A percentile compares a stretch with the other conserved stretches of the same genome.
Conservation (phyloP, 2,888 invertebrate species). For the Cryptosula pallasiana region DNA sequence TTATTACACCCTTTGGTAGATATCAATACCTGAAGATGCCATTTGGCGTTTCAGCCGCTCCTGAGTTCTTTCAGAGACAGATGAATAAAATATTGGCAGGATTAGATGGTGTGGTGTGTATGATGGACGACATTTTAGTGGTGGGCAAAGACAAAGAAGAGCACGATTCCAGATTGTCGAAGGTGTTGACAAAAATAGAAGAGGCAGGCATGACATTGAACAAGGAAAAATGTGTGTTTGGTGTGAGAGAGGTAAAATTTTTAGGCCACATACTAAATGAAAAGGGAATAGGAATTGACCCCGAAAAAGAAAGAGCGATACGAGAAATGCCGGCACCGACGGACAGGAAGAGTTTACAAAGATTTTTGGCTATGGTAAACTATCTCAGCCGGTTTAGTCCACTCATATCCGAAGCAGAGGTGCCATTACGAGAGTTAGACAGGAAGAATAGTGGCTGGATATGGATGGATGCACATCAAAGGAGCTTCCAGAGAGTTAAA, state of each 20-base stretch:
- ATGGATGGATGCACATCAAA: slow-evolving; percentile 30
- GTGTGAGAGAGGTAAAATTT: background rate
- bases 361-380: background rate
- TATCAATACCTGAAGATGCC: background rate
- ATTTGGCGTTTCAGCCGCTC: slow-evolving; percentile 7
- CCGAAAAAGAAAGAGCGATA: background rate
- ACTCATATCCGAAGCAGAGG: background rate
- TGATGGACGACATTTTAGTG: slow-evolving; percentile 16
- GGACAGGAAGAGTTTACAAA: background rate
- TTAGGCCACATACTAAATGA: background rate
- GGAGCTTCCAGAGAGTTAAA: slow-evolving; percentile 30
- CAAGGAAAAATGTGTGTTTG: background rate
- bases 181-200: background rate
- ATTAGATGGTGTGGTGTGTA: background rate
- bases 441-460: slow-evolving; percentile 22
- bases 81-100: slow-evolving; percentile 13
- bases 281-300: background rate
- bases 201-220: background rate
- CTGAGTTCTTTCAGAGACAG: background rate
- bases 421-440: background rate
- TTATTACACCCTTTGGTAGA: no score
- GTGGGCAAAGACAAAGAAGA: background rate
- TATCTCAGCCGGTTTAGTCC: slow-evolving; percentile 1
- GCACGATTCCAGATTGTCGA: background rate
- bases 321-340: background rate